Evolutionary conservation across 1,140 invertebrate species (phyloP).

Genomic region (Drusus annulatus): DNA sequence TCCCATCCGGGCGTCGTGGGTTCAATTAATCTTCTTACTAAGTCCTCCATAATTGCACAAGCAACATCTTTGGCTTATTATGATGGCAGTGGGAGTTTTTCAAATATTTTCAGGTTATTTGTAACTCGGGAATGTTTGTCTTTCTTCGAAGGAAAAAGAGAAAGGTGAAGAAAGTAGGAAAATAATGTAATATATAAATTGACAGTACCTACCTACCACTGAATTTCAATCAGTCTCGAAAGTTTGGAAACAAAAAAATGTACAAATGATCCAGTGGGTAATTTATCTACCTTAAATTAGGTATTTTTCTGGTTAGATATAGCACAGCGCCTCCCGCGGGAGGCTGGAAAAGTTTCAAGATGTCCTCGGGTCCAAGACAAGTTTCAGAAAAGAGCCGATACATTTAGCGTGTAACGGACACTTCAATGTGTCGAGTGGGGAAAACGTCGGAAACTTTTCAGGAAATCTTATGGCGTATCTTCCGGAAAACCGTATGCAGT

Average conservation of each 20-base stretch:
- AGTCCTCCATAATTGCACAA: no score
- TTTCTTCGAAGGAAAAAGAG: no score
- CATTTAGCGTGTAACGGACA: conserved; percentile 32
- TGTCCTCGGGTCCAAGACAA: conserved; percentile 15
- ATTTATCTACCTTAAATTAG: not conserved
- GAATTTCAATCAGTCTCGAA: not conserved
- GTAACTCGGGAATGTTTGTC: no score
- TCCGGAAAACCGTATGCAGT: not conserved
- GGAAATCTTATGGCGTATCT: conserved; percentile 18
- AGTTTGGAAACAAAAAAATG: not conserved
- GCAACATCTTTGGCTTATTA: no score
- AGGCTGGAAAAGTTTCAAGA: conserved; percentile 15
- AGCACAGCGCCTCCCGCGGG: not conserved
- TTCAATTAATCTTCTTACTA: no score
- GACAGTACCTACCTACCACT: not conserved
- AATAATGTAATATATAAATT: no score
- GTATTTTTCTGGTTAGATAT: not conserved
- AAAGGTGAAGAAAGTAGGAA: no score
- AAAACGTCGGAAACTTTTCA: conserved; percentile 15
- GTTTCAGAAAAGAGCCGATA: conserved; percentile 14
- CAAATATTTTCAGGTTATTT: no score
- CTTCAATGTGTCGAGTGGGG: not conserved
- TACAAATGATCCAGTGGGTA: not conserved
- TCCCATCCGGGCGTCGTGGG: no score
- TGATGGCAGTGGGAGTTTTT: no score